phyloP scores from a whole-genome alignment of 2,113 vertebrate species.

The Alectura lathami region DNA sequence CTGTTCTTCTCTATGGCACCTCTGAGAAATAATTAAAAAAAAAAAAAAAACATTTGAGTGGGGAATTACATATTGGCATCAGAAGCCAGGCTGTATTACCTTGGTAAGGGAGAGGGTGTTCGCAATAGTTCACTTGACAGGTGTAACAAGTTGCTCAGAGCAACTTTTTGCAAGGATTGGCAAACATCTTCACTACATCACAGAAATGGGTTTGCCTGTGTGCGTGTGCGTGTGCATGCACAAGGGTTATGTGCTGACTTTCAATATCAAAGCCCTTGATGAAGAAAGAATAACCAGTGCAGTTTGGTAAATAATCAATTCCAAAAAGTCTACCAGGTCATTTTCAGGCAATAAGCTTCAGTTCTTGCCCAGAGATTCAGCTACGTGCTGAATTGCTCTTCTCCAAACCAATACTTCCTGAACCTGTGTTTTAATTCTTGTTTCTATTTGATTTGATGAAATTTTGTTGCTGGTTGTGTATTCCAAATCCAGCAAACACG shows the following conservation, averaged over 20 bases:
- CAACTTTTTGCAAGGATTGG: not conserved
- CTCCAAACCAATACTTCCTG: not conserved
- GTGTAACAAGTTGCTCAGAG: not conserved
- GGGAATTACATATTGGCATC: not conserved
- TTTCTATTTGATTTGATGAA: not conserved
- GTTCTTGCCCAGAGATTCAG: not conserved
- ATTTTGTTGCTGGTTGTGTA: not conserved
- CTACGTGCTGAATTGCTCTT: not conserved
- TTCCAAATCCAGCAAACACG: not conserved
- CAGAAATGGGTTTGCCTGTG: not conserved
- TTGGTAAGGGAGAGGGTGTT: not conserved
- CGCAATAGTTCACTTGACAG: not conserved
- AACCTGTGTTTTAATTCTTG: not conserved
- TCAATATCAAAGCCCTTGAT: not conserved
- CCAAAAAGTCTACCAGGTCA: not conserved
- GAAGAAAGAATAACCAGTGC: not conserved
- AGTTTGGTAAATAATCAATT: not conserved
- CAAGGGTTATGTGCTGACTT: not conserved
- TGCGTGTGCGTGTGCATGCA: accelerated
- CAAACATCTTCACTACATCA: not conserved
- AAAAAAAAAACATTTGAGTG: not conserved
- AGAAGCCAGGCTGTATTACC: not conserved
- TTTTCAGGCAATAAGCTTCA: not conserved
- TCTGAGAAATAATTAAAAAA: not conserved
- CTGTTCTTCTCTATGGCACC: not conserved